Evolutionary conservation across 2,888 invertebrate species (phyloP), one percentile per base, ranked within the genome.

Genomic region (Ophonus ardosiacus): DNA sequence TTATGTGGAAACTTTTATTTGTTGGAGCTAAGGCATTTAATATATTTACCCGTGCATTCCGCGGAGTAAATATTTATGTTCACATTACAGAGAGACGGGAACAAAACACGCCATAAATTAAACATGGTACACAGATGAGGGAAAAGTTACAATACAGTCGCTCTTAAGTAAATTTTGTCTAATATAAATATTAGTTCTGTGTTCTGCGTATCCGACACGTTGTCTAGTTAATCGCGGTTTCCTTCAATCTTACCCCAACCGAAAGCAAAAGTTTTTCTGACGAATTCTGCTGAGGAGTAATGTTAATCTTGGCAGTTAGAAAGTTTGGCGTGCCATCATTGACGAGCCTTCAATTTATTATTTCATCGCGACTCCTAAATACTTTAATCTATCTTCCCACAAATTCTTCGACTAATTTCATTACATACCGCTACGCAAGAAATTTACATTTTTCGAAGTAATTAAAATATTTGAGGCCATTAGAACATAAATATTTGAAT

Each of bases 151-250:
- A 57, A 78, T 43, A 57, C 57, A 31, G 24, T 57, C 13, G 78
- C 56, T 78, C 57, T 78, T 78, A 78, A 78, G 78, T 17, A 57
- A 78, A 78, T 78, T 78, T 57, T 13, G 57, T 17, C 59, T 78
- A 78, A 57, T 57, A 78, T 78, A 78, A 78, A 78, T 78, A 78
- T 78, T 78, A 78, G 78, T 78, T 57, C 78, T 57, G 17, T 78
- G 78, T 78, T 78, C 40, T 40, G 40, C 71, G 43, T 43, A 43
- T 17, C 68, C 40, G 71, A 43, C 71, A 74, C 71, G 40, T 74
- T 68, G 68, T 68, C 40, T 43, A 43, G 43, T 74, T 74, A 40
- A 74, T 74, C 43, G 71, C 43, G 40, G 71, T 74, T 74, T 74
- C 71, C 71, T 74, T 43, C 17, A 40, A 74, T 43, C 10, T 74